Base-by-base conservation (phyloP, 2,888 invertebrate species). In the Brachypterus glaber region DNA sequence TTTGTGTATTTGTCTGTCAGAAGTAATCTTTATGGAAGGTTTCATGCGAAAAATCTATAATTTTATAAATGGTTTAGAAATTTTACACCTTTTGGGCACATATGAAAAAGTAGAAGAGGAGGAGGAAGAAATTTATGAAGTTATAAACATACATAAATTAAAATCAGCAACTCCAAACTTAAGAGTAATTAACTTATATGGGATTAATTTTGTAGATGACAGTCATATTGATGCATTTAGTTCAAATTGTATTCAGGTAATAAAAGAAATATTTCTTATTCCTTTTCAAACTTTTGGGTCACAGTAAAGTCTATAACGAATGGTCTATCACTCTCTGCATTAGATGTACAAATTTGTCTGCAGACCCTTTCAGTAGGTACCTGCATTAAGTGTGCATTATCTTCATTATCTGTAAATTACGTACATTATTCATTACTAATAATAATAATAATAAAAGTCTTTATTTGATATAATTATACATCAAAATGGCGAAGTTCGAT, bases 31-130 rank as follows among this genome's bases (percentile, higher is more conserved):
- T 70, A 91, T 99, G 87, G 98, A 99, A 64, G 98, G 98, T 9
- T 98, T 99, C 64, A 96, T 99, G 92, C 71, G 98, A 49, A 95
- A 98, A 68, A 98, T 98, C 47, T 99, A 99, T 68, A 97, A 97
- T 64, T 98, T 97, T 59, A 93, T 99, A 58, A 97, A 97, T 50
- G 97, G 97, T 3, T 68, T 99, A 40, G 95, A 98, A 71, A 88
- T 93, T 37, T 71, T 99, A 36, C 98, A 98, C 68, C 75, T 99
- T 37, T 90, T 99, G 58, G 98, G 95, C 9, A 96, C 95, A 0
- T 96, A 96, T 60, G 96, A 96, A 62, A 95, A 95, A 62, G 83
- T 93, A 3, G 93, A 96, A 62, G 96, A 97, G 59, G 97, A 96
- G 56, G 97, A 98, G 58, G 98, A 99, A 60, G 98, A 99, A 70